These are phyloP conservation scores for Polydesmus complanatus DNA, from an alignment of 2,888 invertebrate genomes.

Conservation along the genomic window DNA sequence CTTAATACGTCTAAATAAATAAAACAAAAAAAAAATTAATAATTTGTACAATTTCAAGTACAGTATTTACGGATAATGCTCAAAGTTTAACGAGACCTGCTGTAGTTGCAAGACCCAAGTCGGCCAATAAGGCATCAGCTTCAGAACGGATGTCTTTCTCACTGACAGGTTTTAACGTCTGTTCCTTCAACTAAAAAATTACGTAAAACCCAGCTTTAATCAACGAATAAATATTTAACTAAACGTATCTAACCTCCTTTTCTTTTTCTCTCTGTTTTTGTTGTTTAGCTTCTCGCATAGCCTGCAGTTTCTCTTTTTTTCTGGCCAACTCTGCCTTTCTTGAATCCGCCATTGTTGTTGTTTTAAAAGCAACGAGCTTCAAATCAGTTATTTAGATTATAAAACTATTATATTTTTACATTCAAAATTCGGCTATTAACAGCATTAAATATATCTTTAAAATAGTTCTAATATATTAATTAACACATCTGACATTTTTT, in stretches of 20 bases:
- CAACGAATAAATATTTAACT: background rate
- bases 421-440: too few relatives aligned
- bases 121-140: background rate
- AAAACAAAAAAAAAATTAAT: background rate
- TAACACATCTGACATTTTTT: too few relatives aligned
- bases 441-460: too few relatives aligned
- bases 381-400: too few relatives aligned
- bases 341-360: conserved; percentile 50
- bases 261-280: conserved; percentile 40
- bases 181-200: too few relatives aligned
- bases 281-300: conserved; percentile 77
- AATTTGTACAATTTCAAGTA: too few relatives aligned
- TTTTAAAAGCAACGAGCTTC: background rate
- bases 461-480: too few relatives aligned
- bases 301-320: conserved; percentile 80
- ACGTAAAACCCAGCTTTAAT: too few relatives aligned
- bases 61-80: background rate
- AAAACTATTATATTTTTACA: too few relatives aligned
- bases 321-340: conserved; percentile 83
- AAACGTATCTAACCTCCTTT: conserved; percentile 4
- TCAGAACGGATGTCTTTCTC: background rate
- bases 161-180: too few relatives aligned
- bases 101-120: background rate
- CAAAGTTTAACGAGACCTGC: background rate
- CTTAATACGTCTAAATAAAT: background rate